phyloP scores from a whole-genome alignment of 2,797 vertebrate species.

The Miichthys miiuy region DNA sequence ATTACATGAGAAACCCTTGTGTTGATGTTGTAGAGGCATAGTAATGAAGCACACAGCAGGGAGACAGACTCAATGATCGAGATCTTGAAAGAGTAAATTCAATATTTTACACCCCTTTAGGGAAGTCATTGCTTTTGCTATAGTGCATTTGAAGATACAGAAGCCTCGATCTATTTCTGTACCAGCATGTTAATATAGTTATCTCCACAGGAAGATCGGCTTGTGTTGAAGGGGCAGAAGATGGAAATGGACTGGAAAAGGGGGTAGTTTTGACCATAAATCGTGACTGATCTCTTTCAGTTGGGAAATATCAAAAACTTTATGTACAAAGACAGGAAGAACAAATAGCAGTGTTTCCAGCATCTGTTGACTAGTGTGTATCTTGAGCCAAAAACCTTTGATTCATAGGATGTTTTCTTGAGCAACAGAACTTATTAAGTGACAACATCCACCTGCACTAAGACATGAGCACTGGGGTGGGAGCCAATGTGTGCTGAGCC shows the following conservation, averaged over 20 bases:
- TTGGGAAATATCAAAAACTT: constrained; percentile 56
- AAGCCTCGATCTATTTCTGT: constrained; percentile 20
- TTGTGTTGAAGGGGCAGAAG: constrained; percentile 11
- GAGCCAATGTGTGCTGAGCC: constrained; percentile 1
- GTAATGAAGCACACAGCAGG: constrained; percentile 29
- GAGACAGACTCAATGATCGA: constrained; percentile 2
- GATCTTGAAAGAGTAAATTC: neutral
- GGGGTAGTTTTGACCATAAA: constrained; percentile 36
- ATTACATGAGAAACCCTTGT: constrained; percentile 16
- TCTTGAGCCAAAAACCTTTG: constrained; percentile 38
- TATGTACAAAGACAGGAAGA: constrained; percentile 58
- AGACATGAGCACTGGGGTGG: neutral
- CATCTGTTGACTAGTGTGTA: constrained; percentile 40
- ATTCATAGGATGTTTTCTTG: constrained; percentile 45
- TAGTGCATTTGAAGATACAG: neutral
- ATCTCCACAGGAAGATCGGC: constrained; percentile 23
- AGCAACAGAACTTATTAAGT: constrained; percentile 25
- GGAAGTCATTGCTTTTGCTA: constrained; percentile 1
- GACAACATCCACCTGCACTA: constrained; percentile 12
- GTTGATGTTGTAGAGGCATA: constrained; percentile 22
- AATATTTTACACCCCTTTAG: constrained; percentile 1
- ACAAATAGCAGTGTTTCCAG: constrained; percentile 60
- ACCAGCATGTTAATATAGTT: constrained; percentile 13
- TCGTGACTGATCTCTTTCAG: constrained; percentile 40
- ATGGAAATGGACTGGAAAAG: constrained; percentile 46